Conservation (phyloP, 2,888 invertebrate genomes). For the Pheosia gnoma region DNA sequence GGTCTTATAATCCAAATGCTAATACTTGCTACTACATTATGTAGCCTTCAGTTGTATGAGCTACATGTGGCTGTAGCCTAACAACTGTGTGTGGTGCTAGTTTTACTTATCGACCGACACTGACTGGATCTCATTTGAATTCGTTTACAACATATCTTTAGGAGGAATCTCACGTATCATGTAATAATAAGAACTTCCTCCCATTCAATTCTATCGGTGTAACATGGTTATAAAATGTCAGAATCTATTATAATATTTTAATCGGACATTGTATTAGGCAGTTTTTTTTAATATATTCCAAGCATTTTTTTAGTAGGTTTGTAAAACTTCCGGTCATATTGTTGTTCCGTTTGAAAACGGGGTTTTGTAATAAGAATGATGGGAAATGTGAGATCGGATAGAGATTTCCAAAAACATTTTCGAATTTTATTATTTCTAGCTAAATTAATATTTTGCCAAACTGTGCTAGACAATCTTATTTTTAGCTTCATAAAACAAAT, state of each 20-base stretch:
- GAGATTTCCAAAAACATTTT: too few species aligned
- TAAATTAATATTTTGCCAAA: too few species aligned
- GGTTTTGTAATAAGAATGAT: background rate
- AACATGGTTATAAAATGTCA: slow-evolving; percentile 32
- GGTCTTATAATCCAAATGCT: too few species aligned
- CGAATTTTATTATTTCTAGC: too few species aligned
- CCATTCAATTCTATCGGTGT: slow-evolving; percentile 42
- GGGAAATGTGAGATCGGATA: too few species aligned
- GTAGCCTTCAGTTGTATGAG: background rate
- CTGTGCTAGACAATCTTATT: too few species aligned
- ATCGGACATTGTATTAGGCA: slow-evolving; percentile 6
- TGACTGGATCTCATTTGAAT: slow-evolving; percentile 43
- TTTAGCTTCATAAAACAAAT: too few species aligned
- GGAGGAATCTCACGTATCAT: slow-evolving; percentile 47
- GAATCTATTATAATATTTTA: slow-evolving; percentile 20
- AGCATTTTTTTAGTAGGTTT: background rate
- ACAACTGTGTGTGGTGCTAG: slow-evolving; percentile 2
- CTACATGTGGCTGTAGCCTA: background rate
- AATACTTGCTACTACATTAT: too few species aligned
- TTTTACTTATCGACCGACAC: slow-evolving; percentile 25
- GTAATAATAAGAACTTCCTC: slow-evolving; percentile 56
- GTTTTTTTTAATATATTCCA: background rate
- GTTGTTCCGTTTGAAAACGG: background rate
- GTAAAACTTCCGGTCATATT: background rate
- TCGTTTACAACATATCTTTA: slow-evolving; percentile 46